Evolutionary conservation across 2,113 vertebrate species (phyloP), one percentile per base, ranked within the genome.

Genomic region (Diphyllodes magnificus): DNA sequence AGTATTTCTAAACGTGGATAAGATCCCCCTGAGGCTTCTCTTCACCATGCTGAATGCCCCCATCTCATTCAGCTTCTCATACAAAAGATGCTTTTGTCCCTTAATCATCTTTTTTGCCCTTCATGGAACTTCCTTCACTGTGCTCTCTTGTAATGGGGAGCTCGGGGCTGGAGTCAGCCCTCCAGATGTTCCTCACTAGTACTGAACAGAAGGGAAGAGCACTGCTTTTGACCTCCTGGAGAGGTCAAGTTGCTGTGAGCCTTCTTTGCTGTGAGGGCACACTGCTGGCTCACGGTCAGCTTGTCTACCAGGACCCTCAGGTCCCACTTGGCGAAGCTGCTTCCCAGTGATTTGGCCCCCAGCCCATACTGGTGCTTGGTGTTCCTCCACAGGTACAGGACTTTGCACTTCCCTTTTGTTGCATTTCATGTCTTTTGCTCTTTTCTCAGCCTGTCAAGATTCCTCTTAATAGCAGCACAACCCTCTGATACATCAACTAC

Each of bases 401-500:
- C 13, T 39, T 60, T 39, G 27, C 4, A 3, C 3, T 82, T 92
- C 23, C 9, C 49, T 18, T 73, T 57, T 15, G 27, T 20, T 56
- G 13, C 51, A 33, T 56, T 57, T 65, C 3, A 20, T 61, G 15
- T 21, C 23, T 47, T 82, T 56, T 60, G 40, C 15, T 73, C 40
- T 12, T 70, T 79, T 70, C 24, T 57, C 1, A 31, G 35, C 20
- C 53, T 86, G 25, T 71, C 11, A 19, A 28, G 15, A 6, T 76
- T 53, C 47, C 20, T 84, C 30, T 56, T 40, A 47, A 31, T 15
- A 68, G 39, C 49, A 69, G 21, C 28, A 30, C 16, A 50, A 6
- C 7, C 10, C 20, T 86, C 13, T 81, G 35, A 30, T 66, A 28
- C 53, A 15, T 59, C 0, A 1, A 28, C 45, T 51, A 0, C 22